These are phyloP conservation scores for Pararge aegeria DNA, from an alignment of 1,140 invertebrate genomes.

Conservation along the genomic window DNA sequence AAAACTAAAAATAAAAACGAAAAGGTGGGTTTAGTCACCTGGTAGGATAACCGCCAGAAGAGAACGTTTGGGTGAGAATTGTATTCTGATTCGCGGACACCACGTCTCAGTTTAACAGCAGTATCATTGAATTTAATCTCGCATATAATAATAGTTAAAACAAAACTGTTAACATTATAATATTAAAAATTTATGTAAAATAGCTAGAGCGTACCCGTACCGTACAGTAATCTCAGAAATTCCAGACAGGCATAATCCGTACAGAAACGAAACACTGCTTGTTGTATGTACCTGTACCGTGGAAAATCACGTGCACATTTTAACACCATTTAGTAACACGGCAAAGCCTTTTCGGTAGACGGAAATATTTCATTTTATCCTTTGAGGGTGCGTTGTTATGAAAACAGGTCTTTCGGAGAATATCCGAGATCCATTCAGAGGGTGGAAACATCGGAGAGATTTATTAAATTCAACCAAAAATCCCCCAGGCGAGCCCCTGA, in stretches of 20 bases:
- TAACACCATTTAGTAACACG: constrained; percentile 27
- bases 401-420: constrained; percentile 32
- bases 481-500: constrained; percentile 17
- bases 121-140: too few relatives aligned
- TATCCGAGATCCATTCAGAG: constrained; percentile 25
- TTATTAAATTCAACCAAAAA: constrained; percentile 30
- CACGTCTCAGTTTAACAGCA: too few relatives aligned
- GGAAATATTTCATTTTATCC: constrained; percentile 34
- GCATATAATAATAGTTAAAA: too few relatives aligned
- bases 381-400: constrained; percentile 32
- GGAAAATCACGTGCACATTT: constrained; percentile 26
- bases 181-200: constrained; percentile 4
- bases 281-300: not conserved
- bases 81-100: too few relatives aligned
- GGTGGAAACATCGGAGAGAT: constrained; percentile 27
- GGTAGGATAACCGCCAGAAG: too few relatives aligned
- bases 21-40: too few relatives aligned
- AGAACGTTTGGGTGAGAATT: too few relatives aligned
- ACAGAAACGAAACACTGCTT: not conserved
- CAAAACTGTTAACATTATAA: not conserved
- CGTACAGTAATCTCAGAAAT: constrained; percentile 3
- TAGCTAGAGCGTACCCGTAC: not conserved
- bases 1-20: too few relatives aligned
- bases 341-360: constrained; percentile 25
- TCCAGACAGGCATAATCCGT: constrained; percentile 10